Evolutionary conservation across 2,113 vertebrate species (phyloP), one percentile per base, ranked within the genome.

Genomic region (Melanostigma gelatinosum): DNA sequence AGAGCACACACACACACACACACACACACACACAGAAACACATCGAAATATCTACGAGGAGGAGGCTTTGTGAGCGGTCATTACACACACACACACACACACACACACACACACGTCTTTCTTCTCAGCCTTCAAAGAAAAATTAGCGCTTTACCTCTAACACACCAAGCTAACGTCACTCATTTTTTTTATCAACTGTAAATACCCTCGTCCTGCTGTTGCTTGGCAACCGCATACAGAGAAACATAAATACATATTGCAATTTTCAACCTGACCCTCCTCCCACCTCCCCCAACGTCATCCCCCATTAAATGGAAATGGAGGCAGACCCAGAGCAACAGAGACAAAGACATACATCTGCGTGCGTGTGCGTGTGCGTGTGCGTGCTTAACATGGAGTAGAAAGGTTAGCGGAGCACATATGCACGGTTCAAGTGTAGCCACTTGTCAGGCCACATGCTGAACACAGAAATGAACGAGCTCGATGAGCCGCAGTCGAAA

Each of bases 131-230:
- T 81, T 90, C 87, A 86, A 86, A 88, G 88, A 88, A 88, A 13
- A 92, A 90, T 87, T 75, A 86, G 84, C 38, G 66, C 75, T 89
- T 91, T 92, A 91, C 89, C 77, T 88, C 77, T 88, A 89, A 91
- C 75, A 88, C 68, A 90, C 75, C 83, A 57, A 75, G 89, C 89
- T 90, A 89, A 90, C 88, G 93, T 91, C 89, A 93, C 89, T 94
- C 91, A 92, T 80, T 89, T 93, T 93, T 89, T 91, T 91, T 94
- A 94, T 93, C 93, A 94, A 93, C 88, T 89, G 91, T 91, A 93
- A 93, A 94, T 93, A 93, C 86, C 64, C 74, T 78, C 58, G 61
- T 77, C 69, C 86, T 24, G 52, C 84, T 93, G 94, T 94, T 94
- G 93, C 94, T 42, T 86, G 70, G 93, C 89, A 93, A 94, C 93